phyloP scores from a whole-genome alignment of 2,888 invertebrate species.

The Isotomurus palustris region DNA sequence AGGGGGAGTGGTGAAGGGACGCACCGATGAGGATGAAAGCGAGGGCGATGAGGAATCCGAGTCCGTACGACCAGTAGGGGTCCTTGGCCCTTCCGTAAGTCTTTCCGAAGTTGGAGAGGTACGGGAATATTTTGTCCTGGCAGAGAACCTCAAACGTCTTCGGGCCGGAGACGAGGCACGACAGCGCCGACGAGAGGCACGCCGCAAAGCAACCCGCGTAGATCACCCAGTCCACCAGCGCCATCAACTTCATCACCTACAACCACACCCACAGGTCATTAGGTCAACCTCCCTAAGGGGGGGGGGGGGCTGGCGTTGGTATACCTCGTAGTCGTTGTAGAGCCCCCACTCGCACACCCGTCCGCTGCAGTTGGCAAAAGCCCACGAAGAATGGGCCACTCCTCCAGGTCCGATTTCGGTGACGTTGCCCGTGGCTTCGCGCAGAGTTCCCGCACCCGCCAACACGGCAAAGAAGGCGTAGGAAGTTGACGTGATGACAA shows the following conservation, averaged over 20 bases:
- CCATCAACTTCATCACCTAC: conserved; percentile 78
- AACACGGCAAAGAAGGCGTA: conserved; percentile 78
- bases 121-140: conserved; percentile 57
- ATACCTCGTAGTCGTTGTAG: conserved; percentile 79
- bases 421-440: conserved; percentile 72
- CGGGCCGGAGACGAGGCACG: conserved; percentile 92
- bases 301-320: neutral
- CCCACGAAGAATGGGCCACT: conserved; percentile 59
- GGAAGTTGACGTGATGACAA: conserved; percentile 79
- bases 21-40: conserved; percentile 55
- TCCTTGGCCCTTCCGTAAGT: conserved; percentile 55
- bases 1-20: too few relatives aligned
- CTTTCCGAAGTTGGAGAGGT: conserved; percentile 53
- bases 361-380: conserved; percentile 54
- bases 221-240: conserved; percentile 83
- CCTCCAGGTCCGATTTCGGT: conserved; percentile 51
- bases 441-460: conserved; percentile 70
- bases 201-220: conserved; percentile 97
- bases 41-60: conserved; percentile 55
- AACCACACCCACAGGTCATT: too few relatives aligned
- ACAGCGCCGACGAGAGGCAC: conserved; percentile 90
- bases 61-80: conserved; percentile 54
- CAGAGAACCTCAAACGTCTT: conserved; percentile 53
- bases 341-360: conserved; percentile 72
- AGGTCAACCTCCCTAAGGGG: neutral